Evolutionary conservation across 2,113 vertebrate species (phyloP).

Genomic region (Oryzias woworae): DNA sequence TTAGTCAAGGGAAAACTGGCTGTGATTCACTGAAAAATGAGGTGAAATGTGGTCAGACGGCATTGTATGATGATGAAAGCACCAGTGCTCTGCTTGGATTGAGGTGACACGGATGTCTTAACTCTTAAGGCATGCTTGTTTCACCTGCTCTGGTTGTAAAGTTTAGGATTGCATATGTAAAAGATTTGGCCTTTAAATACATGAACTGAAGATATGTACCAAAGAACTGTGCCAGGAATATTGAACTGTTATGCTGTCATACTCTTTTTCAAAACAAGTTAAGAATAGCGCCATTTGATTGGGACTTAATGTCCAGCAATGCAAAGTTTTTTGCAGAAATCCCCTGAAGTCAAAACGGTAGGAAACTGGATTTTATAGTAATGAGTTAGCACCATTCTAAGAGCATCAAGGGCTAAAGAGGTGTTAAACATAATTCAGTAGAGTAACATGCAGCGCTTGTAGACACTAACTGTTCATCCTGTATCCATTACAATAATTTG

Average conservation of each 20-base stretch:
- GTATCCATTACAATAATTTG: slow-evolving; percentile 29
- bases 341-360: slow-evolving; percentile 63
- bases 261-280: slow-evolving; percentile 55
- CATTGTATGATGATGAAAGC: slow-evolving; percentile 53
- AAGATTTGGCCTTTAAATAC: slow-evolving; percentile 48
- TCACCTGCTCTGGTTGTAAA: slow-evolving; percentile 61
- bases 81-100: slow-evolving; percentile 62
- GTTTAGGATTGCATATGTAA: slow-evolving; percentile 73
- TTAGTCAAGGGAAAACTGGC: neutral
- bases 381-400: slow-evolving; percentile 64
- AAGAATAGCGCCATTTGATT: slow-evolving; percentile 26
- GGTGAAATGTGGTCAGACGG: neutral
- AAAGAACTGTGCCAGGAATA: slow-evolving; percentile 37
- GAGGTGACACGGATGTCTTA: slow-evolving; percentile 52
- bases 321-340: slow-evolving; percentile 44
- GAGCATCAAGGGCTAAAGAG: slow-evolving; percentile 32
- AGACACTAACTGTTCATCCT: slow-evolving; percentile 23
- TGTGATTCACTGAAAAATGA: slow-evolving; percentile 6
- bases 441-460: slow-evolving; percentile 19
- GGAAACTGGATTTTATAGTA: slow-evolving; percentile 31
- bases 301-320: slow-evolving; percentile 28
- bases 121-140: slow-evolving; percentile 74
- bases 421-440: slow-evolving; percentile 15
- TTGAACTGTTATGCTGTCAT: slow-evolving; percentile 63
- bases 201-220: slow-evolving; percentile 55